Percentiles rank a stretch among this genome's conserved stretches.
Conservation (phyloP, 2,797 vertebrate species). For the Neostethus bicornis region DNA sequence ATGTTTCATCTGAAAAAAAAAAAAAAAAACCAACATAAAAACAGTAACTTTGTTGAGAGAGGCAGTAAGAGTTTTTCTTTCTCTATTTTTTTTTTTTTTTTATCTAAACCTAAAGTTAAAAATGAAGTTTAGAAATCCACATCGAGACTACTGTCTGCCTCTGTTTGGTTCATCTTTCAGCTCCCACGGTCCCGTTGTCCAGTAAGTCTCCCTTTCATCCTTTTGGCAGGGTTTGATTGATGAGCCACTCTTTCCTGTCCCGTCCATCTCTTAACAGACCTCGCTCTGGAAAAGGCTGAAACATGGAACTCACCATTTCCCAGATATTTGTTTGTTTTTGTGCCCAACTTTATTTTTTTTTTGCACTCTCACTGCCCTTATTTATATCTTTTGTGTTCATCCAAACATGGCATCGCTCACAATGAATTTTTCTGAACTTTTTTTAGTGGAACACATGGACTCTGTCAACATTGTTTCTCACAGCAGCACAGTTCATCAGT, state of each 20-base stretch:
- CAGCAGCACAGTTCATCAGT: constrained; percentile 22
- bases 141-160: constrained; percentile 36
- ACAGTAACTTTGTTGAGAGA: no score
- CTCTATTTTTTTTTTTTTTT: no score
- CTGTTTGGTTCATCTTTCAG: constrained; percentile 47
- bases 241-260: constrained; percentile 74
- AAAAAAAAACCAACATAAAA: no score
- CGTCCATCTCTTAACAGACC: constrained; percentile 59
- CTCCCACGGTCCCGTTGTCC: constrained; percentile 40
- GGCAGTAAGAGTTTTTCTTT: no score
- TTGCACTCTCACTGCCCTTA: constrained; percentile 30
- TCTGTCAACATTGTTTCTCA: constrained; percentile 25
- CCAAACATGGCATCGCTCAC: constrained; percentile 51
- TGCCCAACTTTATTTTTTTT: constrained; percentile 24
- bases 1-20: neutral
- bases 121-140: constrained; percentile 53
- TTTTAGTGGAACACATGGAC: constrained; percentile 31
- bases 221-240: constrained; percentile 69
- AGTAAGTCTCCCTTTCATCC: constrained; percentile 40
- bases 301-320: constrained; percentile 56
- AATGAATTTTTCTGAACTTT: constrained; percentile 30
- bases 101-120: constrained; percentile 47
- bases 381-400: constrained; percentile 27
- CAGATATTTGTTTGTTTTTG: constrained; percentile 37
- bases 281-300: constrained; percentile 53